phyloP scores from a whole-genome alignment of 2,888 invertebrate genomes.

The Villa cingulata region DNA sequence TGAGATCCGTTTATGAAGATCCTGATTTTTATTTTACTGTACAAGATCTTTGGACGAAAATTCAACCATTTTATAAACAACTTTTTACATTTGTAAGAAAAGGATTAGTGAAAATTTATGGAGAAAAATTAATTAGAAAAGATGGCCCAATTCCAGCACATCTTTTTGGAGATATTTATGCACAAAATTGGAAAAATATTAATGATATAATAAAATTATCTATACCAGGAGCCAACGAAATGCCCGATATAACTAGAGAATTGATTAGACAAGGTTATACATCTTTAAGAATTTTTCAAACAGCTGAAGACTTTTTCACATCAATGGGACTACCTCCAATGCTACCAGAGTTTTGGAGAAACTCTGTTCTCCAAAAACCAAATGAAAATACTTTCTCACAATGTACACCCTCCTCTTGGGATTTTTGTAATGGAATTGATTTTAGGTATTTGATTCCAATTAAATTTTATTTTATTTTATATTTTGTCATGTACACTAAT shows the following conservation, averaged over 20 bases:
- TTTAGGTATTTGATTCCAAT: conserved; percentile 54
- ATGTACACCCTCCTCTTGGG: conserved; percentile 71
- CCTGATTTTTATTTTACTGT: conserved; percentile 46
- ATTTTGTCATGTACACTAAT: neutral
- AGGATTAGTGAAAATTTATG: conserved; percentile 50
- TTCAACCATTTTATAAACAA: conserved; percentile 66
- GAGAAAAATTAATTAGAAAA: conserved; percentile 41
- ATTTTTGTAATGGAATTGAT: conserved; percentile 71
- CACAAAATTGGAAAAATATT: conserved; percentile 67
- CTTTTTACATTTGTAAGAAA: conserved; percentile 69
- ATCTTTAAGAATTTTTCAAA: conserved; percentile 64
- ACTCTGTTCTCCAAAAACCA: conserved; percentile 66
- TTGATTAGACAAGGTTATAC: conserved; percentile 63
- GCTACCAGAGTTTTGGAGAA: conserved; percentile 73
- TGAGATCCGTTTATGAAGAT: conserved; percentile 62
- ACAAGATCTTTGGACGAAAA: conserved; percentile 44
- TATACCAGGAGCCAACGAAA: conserved; percentile 50
- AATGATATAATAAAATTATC: conserved; percentile 61
- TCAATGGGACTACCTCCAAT: conserved; percentile 67
- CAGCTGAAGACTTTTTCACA: conserved; percentile 70
- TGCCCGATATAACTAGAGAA: conserved; percentile 62
- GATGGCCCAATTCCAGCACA: conserved; percentile 78
- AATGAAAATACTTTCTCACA: conserved; percentile 46
- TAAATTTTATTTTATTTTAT: neutral
- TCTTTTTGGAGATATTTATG: conserved; percentile 74